Conservation (phyloP, 2,888 invertebrate species). For the Drosophila paranaensis region DNA sequence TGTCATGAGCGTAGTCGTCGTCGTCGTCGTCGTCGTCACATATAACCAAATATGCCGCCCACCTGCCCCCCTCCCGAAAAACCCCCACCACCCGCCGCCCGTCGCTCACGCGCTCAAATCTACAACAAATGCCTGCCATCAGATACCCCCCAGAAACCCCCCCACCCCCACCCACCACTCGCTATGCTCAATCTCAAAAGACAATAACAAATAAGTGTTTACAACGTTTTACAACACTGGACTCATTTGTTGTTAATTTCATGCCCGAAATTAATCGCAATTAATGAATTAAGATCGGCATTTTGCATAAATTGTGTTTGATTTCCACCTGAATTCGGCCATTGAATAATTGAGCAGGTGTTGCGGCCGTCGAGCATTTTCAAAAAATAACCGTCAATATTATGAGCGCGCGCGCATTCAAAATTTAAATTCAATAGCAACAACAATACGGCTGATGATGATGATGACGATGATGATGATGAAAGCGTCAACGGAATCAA, state of each 20-base stretch:
- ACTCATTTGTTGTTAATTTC: conserved; percentile 4
- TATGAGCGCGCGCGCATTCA: conserved; percentile 79
- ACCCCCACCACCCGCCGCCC: conserved; percentile 19
- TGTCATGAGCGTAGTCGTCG: conserved; percentile 40
- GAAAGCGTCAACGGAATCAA: conserved; percentile 25
- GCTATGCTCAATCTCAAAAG: conserved; percentile 14
- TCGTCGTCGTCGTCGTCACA: conserved; percentile 47
- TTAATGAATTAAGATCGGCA: conserved; percentile 20
- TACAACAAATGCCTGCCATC: conserved; percentile 43
- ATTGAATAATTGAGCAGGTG: conserved; percentile 50
- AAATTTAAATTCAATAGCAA: conserved; percentile 74
- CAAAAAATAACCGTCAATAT: conserved; percentile 80
- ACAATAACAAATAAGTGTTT: conserved; percentile 41
- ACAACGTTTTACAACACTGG: conserved; percentile 33
- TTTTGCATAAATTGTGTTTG: conserved; percentile 9
- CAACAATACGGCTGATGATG: conserved; percentile 36
- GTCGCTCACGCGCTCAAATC: conserved; percentile 51
- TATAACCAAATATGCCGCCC: conserved; percentile 61
- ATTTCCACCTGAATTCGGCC: conserved; percentile 12
- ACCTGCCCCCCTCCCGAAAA: conserved; percentile 32
- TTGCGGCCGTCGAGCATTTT: conserved; percentile 43
- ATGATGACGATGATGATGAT: conserved; percentile 15
- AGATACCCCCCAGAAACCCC: conserved; percentile 9
- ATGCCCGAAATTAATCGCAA: background rate
- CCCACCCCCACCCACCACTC: background rate